phyloP scores from a whole-genome alignment of 1,140 invertebrate species.

The Saxidomus purpurata region DNA sequence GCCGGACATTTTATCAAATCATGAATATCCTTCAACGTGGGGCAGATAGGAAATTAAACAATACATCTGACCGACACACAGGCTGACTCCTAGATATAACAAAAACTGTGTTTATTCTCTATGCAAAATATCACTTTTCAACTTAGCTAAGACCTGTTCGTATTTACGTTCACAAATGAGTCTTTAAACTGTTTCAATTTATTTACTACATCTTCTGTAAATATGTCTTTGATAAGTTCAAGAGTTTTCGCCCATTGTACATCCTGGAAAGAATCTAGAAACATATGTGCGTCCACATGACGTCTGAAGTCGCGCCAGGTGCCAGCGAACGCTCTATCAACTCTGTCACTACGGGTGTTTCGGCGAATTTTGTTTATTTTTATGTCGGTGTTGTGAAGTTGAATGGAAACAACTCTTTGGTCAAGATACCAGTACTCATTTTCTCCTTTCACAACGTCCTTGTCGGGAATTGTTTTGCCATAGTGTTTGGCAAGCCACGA shows the following conservation, averaged over 20 bases:
- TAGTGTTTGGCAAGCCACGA: not conserved
- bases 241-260: not conserved
- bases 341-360: not conserved
- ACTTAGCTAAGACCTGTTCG: too few relatives aligned
- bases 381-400: not conserved
- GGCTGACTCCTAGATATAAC: too few relatives aligned
- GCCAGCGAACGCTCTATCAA: not conserved
- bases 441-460: not conserved
- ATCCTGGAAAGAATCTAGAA: not conserved
- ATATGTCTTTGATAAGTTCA: not conserved
- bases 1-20: too few relatives aligned
- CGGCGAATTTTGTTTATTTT: not conserved
- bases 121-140: too few relatives aligned
- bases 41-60: too few relatives aligned
- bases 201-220: not conserved
- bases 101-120: too few relatives aligned
- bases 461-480: not conserved
- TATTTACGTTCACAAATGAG: not conserved
- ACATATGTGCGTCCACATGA: not conserved
- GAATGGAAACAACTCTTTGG: not conserved
- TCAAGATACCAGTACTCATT: not conserved
- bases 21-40: too few relatives aligned
- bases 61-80: too few relatives aligned
- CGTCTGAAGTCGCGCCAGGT: not conserved
- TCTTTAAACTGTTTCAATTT: not conserved